Conservation (phyloP, 2,888 invertebrate genomes). For the Orgyia antiqua region DNA sequence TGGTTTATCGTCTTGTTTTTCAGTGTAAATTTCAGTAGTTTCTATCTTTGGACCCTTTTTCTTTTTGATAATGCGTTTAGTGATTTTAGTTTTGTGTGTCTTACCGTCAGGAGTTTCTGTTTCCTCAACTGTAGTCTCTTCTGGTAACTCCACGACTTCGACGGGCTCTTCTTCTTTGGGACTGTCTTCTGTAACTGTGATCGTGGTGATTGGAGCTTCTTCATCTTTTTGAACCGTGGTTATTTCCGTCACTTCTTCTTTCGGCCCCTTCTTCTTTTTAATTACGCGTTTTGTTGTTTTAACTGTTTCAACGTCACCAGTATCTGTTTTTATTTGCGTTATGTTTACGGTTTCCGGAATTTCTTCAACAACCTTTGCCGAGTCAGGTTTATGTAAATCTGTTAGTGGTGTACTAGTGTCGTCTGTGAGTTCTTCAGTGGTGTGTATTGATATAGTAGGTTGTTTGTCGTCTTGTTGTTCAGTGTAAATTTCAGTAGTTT, state of each 20-base stretch:
- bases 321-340: constrained; percentile 7
- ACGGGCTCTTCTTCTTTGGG: neutral
- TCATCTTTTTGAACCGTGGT: neutral
- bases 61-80: neutral
- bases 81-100: neutral
- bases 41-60: neutral
- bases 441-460: neutral
- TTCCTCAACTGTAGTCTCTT: neutral
- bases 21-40: neutral
- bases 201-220: neutral
- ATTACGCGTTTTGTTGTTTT: constrained; percentile 13
- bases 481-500: neutral
- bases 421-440: neutral
- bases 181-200: neutral
- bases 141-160: neutral
- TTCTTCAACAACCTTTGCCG: constrained; percentile 5
- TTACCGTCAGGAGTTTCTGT: neutral
- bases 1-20: neutral
- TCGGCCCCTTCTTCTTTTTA: constrained; percentile 27
- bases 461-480: neutral
- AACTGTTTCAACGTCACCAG: constrained; percentile 2
- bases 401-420: neutral
- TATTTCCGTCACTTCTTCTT: constrained; percentile 6
- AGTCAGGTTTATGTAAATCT: neutral
- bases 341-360: constrained; percentile 8